Evolutionary conservation across 2,797 vertebrate genomes (phyloP), one percentile per base, ranked within the genome.

Genomic region (Leontocebus nigricollis): DNA sequence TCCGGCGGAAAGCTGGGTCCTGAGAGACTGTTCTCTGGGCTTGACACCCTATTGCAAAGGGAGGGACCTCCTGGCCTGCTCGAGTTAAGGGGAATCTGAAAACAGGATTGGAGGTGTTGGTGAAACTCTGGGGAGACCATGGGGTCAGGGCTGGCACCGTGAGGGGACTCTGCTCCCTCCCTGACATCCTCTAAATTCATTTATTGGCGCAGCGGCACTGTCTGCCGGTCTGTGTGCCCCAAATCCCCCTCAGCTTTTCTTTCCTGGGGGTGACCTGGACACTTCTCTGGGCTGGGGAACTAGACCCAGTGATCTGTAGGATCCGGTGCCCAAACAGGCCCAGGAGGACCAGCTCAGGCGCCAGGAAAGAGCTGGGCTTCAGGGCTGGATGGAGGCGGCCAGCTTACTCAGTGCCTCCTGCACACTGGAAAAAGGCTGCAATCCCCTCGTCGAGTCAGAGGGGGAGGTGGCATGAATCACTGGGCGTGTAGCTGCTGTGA

Each of bases 381-480:
- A 30, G 83, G 61, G 46, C 39, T 52, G 52, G 11, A 10, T 33
- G 33, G 33, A 48, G 27, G 22, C 9, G 7, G 67, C 27, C 59
- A 14, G 72, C 7, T 44, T 30, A 3, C 44, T 22, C 36, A 1
- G 48, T 41, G 90, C 33, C 48, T 87, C 61, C 19, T 67, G 64
- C 26, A 44, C n/a, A 48, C 91, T 94, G 96, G 98, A 96, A 97
- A 92, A 96, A 90, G 7, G 4, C 64, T 87, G 89, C 80, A 73
- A 12, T 93, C 41, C 14, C 27, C 10, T 55, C 79, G 26, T 14
- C 0, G 4, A 80, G 94, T 64, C 50, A 1, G 61, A 36, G 79
- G 0, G 4, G 73, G 90, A 82, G 90, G 72, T 46, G 1, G 39
- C 22, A 46, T 83, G 96, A 98, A 92, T 97, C 95, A 95, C 86